Conservation (phyloP, 1,140 invertebrate genomes). For the Hylaeus volcanicus region DNA sequence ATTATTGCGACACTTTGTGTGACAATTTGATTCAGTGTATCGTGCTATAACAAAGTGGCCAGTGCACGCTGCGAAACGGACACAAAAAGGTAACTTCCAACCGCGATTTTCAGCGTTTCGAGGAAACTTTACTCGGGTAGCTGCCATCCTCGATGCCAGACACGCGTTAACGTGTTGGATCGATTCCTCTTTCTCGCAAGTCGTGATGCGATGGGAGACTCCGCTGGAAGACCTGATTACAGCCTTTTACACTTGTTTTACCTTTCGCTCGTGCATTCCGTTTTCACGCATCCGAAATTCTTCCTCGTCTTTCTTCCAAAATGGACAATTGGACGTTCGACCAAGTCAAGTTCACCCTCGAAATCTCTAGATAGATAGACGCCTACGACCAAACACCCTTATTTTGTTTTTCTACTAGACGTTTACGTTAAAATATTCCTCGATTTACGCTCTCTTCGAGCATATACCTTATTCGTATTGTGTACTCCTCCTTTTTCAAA, state of each 20-base stretch:
- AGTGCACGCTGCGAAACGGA: constrained; percentile 64
- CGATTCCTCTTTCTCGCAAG: constrained; percentile 70
- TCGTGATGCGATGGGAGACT: constrained; percentile 33
- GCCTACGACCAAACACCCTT: constrained; percentile 9
- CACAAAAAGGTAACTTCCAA: constrained; percentile 63
- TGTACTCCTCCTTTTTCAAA: not conserved
- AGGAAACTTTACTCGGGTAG: constrained; percentile 29
- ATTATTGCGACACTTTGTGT: constrained; percentile 65
- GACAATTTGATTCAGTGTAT: constrained; percentile 54
- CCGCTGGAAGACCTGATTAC: constrained; percentile 14
- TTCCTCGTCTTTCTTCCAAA: not conserved
- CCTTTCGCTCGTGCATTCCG: not conserved
- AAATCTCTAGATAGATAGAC: constrained; percentile 38
- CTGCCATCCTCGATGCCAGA: constrained; percentile 57
- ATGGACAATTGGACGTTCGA: not conserved
- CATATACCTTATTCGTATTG: not conserved
- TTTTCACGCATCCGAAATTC: not conserved
- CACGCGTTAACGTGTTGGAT: constrained; percentile 73
- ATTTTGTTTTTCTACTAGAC: constrained; percentile 5
- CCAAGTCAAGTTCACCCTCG: constrained; percentile 16
- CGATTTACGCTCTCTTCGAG: too few relatives aligned
- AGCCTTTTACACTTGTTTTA: not conserved
- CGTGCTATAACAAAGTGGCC: constrained; percentile 67
- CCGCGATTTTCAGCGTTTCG: too few relatives aligned
- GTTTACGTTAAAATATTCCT: not conserved